Evolutionary conservation across 2,113 vertebrate species (phyloP).

Genomic region (human): DNA sequence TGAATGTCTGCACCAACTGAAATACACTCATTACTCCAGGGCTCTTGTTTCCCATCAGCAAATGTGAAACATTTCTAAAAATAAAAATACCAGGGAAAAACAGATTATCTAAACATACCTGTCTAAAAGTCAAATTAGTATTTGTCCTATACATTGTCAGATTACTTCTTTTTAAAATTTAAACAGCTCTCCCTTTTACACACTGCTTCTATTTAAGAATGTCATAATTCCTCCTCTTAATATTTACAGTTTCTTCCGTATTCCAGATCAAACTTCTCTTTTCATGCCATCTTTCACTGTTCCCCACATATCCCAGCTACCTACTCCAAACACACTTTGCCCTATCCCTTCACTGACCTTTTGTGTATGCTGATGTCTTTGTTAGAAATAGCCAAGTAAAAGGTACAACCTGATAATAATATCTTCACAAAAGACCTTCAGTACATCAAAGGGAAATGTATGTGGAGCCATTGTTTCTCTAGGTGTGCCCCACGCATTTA

Average conservation of each 20-base stretch:
- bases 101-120: background rate
- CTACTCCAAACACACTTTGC: background rate
- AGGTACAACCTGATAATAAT: background rate
- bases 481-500: background rate
- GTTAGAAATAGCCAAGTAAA: background rate
- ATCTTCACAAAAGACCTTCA: background rate
- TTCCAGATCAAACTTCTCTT: background rate
- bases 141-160: background rate
- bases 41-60: background rate
- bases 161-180: background rate
- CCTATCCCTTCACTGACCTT: fast-evolving
- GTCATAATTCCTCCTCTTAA: background rate
- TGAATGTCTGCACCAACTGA: background rate
- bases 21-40: background rate
- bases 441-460: background rate
- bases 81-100: background rate
- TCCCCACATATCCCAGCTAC: background rate
- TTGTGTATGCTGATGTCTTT: background rate
- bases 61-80: constrained; percentile 26
- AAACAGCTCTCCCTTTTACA: background rate
- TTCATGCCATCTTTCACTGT: background rate
- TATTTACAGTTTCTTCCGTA: background rate
- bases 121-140: background rate
- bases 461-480: background rate
- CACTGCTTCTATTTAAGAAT: background rate